These are phyloP conservation scores for Marmota monax DNA, from an alignment of 2,113 vertebrate species.

Conservation along the genomic window DNA sequence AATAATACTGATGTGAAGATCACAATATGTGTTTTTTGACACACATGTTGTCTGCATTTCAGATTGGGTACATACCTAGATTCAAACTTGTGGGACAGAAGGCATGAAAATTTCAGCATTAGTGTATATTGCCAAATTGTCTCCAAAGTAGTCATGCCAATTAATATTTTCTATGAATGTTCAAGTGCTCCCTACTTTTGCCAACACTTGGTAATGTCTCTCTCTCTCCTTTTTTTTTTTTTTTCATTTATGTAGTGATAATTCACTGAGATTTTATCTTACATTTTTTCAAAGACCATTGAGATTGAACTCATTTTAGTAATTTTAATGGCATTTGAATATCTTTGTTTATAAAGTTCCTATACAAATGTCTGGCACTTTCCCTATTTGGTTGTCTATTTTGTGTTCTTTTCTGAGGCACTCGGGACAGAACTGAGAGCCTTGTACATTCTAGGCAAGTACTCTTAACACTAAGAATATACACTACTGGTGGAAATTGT, in stretches of 20 bases:
- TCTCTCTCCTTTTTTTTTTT: not conserved
- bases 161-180: not conserved
- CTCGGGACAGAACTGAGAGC: too few relatives aligned
- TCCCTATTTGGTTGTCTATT: not conserved
- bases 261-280: constrained; percentile 20
- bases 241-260: not conserved
- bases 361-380: not conserved
- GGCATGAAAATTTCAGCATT: not conserved
- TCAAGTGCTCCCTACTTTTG: not conserved
- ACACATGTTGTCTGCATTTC: not conserved
- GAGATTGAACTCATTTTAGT: not conserved
- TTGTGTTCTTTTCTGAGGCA: too few relatives aligned
- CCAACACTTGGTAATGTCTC: not conserved
- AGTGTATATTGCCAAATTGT: not conserved
- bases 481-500: too few relatives aligned
- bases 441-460: too few relatives aligned
- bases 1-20: not conserved
- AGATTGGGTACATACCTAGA: not conserved
- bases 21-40: not conserved
- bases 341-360: not conserved
- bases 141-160: not conserved
- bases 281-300: not conserved
- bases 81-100: not conserved
- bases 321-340: not conserved
- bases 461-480: too few relatives aligned